Evolutionary conservation across 2,113 vertebrate genomes (phyloP).

Genomic region (Calidris pugnax): DNA sequence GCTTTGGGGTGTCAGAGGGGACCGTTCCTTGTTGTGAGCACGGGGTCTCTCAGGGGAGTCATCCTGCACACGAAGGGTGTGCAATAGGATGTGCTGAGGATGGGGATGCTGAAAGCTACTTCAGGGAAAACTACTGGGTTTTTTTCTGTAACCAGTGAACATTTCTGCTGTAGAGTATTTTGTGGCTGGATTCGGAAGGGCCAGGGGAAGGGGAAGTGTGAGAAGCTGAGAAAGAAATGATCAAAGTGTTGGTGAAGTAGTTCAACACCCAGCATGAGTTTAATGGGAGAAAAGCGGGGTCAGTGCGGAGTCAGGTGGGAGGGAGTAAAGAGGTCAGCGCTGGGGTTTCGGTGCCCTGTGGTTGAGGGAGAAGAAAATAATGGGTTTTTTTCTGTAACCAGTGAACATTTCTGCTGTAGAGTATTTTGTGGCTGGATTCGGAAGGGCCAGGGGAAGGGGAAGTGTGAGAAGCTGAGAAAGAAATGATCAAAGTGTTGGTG

Average conservation of each 20-base stretch:
- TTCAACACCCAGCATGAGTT: not conserved
- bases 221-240: not conserved
- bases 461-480: not conserved
- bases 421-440: not conserved
- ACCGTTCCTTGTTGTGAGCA: not conserved
- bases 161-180: not conserved
- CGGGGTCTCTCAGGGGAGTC: not conserved
- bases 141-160: not conserved
- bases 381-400: accelerated
- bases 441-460: not conserved
- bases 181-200: not conserved
- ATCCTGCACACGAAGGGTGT: accelerated
- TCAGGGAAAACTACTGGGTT: not conserved
- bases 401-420: not conserved
- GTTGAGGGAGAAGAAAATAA: not conserved
- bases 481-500: not conserved
- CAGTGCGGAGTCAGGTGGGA: not conserved
- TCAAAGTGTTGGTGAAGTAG: not conserved
- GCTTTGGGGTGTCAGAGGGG: not conserved
- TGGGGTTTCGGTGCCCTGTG: not conserved
- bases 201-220: not conserved
- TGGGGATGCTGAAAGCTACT: not conserved
- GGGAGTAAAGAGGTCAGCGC: not conserved
- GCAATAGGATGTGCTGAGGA: not conserved
- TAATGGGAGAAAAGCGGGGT: not conserved